Conservation (phyloP, 2,797 vertebrate species). For the Catostomus latipinnis region DNA sequence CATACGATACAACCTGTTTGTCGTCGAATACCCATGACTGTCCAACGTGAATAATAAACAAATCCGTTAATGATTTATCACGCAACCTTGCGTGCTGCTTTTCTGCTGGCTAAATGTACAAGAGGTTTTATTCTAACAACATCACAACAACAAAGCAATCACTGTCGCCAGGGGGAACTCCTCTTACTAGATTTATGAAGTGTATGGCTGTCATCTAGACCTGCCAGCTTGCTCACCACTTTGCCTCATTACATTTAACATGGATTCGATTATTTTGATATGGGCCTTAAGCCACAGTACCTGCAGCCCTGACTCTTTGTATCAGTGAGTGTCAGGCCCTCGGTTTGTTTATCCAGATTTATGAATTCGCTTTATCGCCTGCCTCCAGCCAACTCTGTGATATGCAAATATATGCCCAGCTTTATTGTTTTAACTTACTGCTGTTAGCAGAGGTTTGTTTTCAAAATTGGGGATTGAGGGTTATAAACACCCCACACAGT, state of each 20-base stretch:
- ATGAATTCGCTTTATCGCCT: constrained; percentile 65
- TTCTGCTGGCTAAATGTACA: constrained; percentile 35
- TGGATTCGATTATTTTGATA: constrained; percentile 50
- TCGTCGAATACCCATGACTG: neutral
- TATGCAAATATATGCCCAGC: constrained; percentile 70
- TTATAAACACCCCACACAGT: constrained; percentile 21
- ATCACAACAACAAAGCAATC: constrained; percentile 44
- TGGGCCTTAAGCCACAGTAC: constrained; percentile 30
- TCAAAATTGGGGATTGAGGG: constrained; percentile 53
- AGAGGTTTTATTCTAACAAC: constrained; percentile 28
- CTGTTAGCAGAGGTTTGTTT: constrained; percentile 54
- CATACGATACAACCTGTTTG: neutral
- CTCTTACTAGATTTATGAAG: constrained; percentile 44
- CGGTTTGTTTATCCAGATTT: constrained; percentile 70
- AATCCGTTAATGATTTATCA: constrained; percentile 4
- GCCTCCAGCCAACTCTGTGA: constrained; percentile 58
- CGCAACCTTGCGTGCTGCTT: neutral
- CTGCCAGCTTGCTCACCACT: constrained; percentile 39
- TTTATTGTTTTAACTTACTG: constrained; percentile 64
- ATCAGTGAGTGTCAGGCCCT: constrained; percentile 13
- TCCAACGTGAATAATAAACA: neutral
- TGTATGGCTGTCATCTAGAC: constrained; percentile 25
- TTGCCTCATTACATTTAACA: constrained; percentile 43
- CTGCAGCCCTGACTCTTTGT: constrained; percentile 33
- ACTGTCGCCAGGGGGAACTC: constrained; percentile 8